Percentiles rank a stretch among this genome's conserved stretches.
Evolutionary conservation across 1,140 invertebrate genomes (phyloP).

Genomic region (Scaptomyza montana): DNA sequence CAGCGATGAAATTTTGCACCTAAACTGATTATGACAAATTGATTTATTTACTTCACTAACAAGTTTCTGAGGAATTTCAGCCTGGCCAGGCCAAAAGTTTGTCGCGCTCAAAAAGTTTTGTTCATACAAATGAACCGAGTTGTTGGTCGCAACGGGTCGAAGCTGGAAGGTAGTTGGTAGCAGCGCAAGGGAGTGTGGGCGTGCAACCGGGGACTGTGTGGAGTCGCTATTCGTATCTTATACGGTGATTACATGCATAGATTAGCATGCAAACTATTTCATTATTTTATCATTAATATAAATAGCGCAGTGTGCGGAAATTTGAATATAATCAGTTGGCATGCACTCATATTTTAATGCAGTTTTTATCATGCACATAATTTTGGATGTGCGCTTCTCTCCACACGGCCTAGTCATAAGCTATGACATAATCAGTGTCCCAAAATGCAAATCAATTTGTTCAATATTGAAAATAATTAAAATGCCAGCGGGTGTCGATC

Average conservation of each 20-base stretch:
- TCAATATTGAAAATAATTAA: constrained; percentile 83
- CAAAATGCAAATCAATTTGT: constrained; percentile 82
- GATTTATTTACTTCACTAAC: constrained; percentile 83
- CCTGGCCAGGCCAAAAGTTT: constrained; percentile 64
- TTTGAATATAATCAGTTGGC: constrained; percentile 74
- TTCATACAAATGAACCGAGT: constrained; percentile 67
- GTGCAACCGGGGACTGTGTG: not conserved
- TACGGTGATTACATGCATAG: constrained; percentile 47
- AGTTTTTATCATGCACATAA: constrained; percentile 73
- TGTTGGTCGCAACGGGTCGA: constrained; percentile 15
- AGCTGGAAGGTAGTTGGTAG: not conserved
- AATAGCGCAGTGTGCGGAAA: constrained; percentile 59
- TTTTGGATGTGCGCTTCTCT: constrained; percentile 34
- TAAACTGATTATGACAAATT: constrained; percentile 83
- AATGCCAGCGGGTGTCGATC: constrained; percentile 62
- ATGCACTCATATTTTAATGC: constrained; percentile 65
- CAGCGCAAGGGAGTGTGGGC: not conserved
- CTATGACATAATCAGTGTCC: constrained; percentile 71
- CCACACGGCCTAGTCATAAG: constrained; percentile 30
- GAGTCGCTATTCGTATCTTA: constrained; percentile 20
- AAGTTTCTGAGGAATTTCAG: constrained; percentile 77
- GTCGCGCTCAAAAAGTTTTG: constrained; percentile 66
- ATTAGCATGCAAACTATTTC: constrained; percentile 74
- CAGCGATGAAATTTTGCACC: constrained; percentile 77
- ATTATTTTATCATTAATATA: constrained; percentile 73